phyloP scores from a whole-genome alignment of 2,888 invertebrate genomes.

The Hylaea fasciaria region DNA sequence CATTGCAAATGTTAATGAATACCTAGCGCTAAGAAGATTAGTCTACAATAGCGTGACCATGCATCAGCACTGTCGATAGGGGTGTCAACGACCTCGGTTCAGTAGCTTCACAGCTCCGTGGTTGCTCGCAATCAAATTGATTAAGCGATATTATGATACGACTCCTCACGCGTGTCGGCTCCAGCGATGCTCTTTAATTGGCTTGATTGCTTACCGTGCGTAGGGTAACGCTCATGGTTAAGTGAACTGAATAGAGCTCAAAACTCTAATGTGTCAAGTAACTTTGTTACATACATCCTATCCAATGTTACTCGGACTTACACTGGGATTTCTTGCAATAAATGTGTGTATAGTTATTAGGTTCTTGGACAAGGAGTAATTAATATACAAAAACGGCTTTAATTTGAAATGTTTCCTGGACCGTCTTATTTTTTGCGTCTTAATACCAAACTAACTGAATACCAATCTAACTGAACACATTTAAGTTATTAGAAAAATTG shows the following conservation, averaged over 20 bases:
- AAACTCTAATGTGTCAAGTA: neutral
- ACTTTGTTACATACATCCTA: no score
- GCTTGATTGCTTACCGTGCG: constrained; percentile 63
- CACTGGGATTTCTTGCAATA: no score
- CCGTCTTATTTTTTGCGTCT: no score
- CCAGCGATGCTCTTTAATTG: constrained; percentile 75
- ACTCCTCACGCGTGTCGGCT: constrained; percentile 62
- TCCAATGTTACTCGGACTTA: no score
- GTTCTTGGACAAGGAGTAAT: no score
- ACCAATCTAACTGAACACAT: no score
- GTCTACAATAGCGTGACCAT: constrained; percentile 30
- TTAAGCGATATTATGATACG: constrained; percentile 74
- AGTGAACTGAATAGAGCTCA: constrained; percentile 1
- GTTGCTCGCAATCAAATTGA: constrained; percentile 66
- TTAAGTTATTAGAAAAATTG: no score
- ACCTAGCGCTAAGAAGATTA: constrained; percentile 16
- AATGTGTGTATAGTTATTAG: no score
- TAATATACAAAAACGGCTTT: no score
- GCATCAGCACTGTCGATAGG: constrained; percentile 27
- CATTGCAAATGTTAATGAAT: constrained; percentile 13
- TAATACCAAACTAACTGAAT: no score
- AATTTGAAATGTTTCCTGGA: no score
- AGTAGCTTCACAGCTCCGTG: constrained; percentile 48
- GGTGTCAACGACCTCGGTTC: constrained; percentile 66
- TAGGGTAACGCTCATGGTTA: constrained; percentile 11